Evolutionary conservation across 92 coral and sea anemone genomes (phyloP), one percentile per base, ranked within the genome.

Genomic region (Umimayanthus kanabou): DNA sequence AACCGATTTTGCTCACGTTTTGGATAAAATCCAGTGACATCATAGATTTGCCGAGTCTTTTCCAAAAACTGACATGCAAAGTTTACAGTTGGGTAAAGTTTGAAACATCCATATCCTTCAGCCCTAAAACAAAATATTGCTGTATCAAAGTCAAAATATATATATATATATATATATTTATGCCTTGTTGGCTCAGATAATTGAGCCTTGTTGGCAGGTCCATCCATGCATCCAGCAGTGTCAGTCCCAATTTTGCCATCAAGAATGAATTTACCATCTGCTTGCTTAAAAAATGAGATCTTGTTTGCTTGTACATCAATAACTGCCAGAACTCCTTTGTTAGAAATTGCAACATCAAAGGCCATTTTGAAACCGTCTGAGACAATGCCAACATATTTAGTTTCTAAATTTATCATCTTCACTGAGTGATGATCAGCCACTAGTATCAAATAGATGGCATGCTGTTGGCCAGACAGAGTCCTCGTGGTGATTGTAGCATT

Each of bases 41-140:
- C 72, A 73, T 91, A 93, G 23, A 89, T 92, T 80, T 89, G 57
- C 64, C 96, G 18, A 13, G 86, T 73, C 13, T 9, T 79, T 7
- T 80, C n/a, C 96, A 93, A 91, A 42, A 93, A 89, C 43, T 45
- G 39, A 58, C 88, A 86, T 8, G 91, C 96, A 93, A 93, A 93
- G 55, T 37, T 15, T 2, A 87, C 88, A 33, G 20, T 69, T 3
- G 91, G 87, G 80, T 69, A 29, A 5, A 93, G 71, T 81, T 93
- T 93, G 28, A 93, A 89, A 84, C 42, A 91, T 3, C 92, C 96
- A 89, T 87, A 42, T 20, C 29, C n/a, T 28, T 29, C 58, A 29
- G 94, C 95, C 14, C 92, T 91, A 91, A 91, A 91, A 40, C 85
- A 89, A 83, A 89, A 37, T 11, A 91, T 93, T 16, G 92, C 94